Conservation (phyloP, 2,888 invertebrate genomes). For the Trypoxylon attenuatum region DNA sequence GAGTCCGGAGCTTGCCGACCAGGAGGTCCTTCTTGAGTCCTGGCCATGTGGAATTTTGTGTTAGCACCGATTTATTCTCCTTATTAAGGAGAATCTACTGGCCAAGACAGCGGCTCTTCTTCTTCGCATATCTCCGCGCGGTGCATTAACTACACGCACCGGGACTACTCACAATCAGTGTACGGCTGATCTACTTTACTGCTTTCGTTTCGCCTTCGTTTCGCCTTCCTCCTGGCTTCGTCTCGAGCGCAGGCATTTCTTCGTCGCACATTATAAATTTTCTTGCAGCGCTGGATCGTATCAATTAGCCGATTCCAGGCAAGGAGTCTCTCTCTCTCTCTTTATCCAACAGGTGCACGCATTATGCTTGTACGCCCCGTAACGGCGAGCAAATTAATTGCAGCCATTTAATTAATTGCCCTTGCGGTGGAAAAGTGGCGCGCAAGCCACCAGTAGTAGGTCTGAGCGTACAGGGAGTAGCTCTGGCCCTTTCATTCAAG, state of each 20-base stretch:
- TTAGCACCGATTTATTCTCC: constrained; percentile 60
- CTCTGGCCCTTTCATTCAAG: neutral
- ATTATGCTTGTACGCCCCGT: too few species aligned
- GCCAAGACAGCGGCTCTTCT: constrained; percentile 31
- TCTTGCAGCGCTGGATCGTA: too few species aligned
- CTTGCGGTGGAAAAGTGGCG: too few species aligned
- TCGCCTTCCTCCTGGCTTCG: neutral
- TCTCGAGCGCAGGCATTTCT: neutral
- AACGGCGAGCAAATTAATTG: too few species aligned
- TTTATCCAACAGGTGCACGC: neutral
- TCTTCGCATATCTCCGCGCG: constrained; percentile 11
- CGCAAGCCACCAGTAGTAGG: too few species aligned
- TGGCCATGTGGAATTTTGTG: constrained; percentile 47
- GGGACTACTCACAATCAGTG: neutral
- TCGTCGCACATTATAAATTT: neutral
- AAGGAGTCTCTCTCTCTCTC: neutral
- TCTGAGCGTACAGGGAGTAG: too few species aligned
- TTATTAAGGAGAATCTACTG: constrained; percentile 57
- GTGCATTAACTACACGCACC: constrained; percentile 2
- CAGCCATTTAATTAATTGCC: too few species aligned
- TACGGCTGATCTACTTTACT: neutral
- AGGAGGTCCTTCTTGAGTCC: constrained; percentile 51
- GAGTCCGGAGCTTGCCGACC: constrained; percentile 37
- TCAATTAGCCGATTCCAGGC: neutral
- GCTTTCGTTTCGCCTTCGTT: neutral